phyloP scores from a whole-genome alignment of 2,888 invertebrate species.

The Drosophila mercatorum region DNA sequence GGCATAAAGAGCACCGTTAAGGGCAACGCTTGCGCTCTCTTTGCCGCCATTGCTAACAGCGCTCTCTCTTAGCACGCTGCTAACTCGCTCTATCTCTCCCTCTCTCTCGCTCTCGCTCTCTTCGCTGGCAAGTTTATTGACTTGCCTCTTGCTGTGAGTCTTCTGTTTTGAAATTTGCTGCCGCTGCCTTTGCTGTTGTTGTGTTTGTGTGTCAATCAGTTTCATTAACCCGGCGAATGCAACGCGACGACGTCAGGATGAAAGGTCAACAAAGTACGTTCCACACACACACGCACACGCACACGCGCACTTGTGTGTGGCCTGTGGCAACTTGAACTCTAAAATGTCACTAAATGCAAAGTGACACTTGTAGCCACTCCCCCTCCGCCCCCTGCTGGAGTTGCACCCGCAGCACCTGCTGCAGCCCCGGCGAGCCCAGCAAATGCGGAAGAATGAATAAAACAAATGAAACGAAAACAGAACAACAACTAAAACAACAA shows the following conservation, averaged over 20 bases:
- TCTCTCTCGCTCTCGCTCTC: conserved; percentile 8
- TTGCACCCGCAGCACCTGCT: conserved; percentile 29
- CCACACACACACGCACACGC: conserved; percentile 29
- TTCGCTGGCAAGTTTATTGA: conserved; percentile 31
- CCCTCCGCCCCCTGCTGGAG: background rate
- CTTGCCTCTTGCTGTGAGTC: conserved; percentile 29
- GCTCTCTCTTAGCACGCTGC: conserved; percentile 12
- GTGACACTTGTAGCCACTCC: conserved; percentile 12
- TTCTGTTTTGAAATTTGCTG: conserved; percentile 43
- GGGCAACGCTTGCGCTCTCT: conserved; percentile 17
- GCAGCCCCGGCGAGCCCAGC: conserved; percentile 18
- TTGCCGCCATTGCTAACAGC: background rate
- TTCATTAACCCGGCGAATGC: conserved; percentile 83
- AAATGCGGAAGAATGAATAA: conserved; percentile 25
- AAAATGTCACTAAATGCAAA: conserved; percentile 51
- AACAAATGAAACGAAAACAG: conserved; percentile 24
- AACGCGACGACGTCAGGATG: conserved; percentile 33
- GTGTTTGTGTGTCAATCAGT: conserved; percentile 83
- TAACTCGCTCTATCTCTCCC: conserved; percentile 7
- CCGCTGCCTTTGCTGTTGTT: conserved; percentile 32
- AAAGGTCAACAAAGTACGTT: conserved; percentile 82
- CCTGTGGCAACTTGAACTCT: conserved; percentile 55
- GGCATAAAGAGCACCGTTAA: background rate
- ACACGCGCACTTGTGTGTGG: conserved; percentile 32
- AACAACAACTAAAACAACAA: conserved; percentile 21